Evolutionary conservation across 2,113 vertebrate species (phyloP), one percentile per base, ranked within the genome.

Genomic region (Todiramphus saurophagus): DNA sequence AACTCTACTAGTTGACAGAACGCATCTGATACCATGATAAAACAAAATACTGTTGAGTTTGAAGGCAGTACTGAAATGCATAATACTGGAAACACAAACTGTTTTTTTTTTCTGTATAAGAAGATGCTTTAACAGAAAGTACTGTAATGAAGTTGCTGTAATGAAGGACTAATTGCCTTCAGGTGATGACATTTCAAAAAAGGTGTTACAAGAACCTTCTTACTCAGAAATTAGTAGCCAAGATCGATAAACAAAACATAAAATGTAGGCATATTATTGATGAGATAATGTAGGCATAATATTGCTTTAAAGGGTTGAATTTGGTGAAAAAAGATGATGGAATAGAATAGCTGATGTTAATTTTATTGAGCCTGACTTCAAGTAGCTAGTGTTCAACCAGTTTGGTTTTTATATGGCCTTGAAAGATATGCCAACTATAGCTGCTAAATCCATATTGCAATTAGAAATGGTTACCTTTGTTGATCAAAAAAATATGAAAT

Each of bases 351-450:
- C 53, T 41, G 11, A 53, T 76, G 83, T 83, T 89, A 94, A 69
- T 69, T 76, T 25, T 81, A 83, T 80, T 28, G 79, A 97, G 90
- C 87, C 92, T 97, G 93, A 96, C 91, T 96, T 94, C 90, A 97
- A 94, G 77, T 97, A 98, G 97, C 97, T 95, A 97, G 97, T 98
- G 98, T 98, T 98, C 96, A 98, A 98, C 98, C 97, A 97, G 96
- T 97, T 97, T 98, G 98, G 97, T 98, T 98, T 98, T 97, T 98
- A 98, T 98, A 98, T 98, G 98, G 98, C 97, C 98, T 98, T 98
- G 84, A 97, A 96, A 97, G 84, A 72, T 76, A 96, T 13, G 62
- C 95, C 67, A 96, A 95, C 62, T 90, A 66, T 68, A 93, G 95
- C 94, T 93, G 86, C 77, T 96, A 87, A 96, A 91, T 95, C 90